Evolutionary conservation across 2,113 vertebrate species (phyloP).

Genomic region (Micronycteris hirsuta): DNA sequence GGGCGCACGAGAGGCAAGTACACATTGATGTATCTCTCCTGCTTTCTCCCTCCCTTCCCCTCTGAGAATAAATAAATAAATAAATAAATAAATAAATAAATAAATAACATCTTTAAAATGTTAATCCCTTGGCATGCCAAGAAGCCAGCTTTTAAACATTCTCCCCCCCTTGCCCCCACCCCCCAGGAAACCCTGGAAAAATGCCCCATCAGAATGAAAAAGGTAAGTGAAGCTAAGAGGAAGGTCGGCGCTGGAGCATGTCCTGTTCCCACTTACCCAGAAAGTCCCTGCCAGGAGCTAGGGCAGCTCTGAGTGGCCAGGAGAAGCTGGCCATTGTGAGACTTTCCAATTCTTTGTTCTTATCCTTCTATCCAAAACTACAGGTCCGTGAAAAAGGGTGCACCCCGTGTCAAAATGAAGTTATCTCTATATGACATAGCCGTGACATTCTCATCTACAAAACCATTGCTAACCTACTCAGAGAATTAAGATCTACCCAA

Average conservation of each 20-base stretch:
- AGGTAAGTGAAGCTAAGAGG: background rate
- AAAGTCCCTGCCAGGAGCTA: background rate
- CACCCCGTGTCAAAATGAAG: background rate
- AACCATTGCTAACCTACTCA: background rate
- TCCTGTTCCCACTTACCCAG: background rate
- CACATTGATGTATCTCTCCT: no score
- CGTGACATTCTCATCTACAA: background rate
- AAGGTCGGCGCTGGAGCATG: background rate
- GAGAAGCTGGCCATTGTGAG: background rate
- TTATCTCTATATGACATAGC: background rate
- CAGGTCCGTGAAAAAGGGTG: background rate
- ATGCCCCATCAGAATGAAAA: background rate
- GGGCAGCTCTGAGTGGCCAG: background rate
- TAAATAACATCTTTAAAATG: no score
- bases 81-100: no score
- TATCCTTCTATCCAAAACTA: background rate
- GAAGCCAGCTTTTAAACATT: background rate
- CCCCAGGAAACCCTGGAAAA: background rate
- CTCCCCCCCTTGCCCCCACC: background rate
- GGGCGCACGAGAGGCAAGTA: no score
- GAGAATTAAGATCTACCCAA: background rate
- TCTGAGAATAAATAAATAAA: no score
- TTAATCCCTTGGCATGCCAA: background rate
- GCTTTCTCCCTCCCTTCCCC: no score
- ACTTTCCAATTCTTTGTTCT: background rate